A percentile compares a stretch with the other conserved stretches of the same genome.
These are phyloP conservation scores for Indicator indicator DNA, from an alignment of 2,113 vertebrate species.

Conservation along the genomic window DNA sequence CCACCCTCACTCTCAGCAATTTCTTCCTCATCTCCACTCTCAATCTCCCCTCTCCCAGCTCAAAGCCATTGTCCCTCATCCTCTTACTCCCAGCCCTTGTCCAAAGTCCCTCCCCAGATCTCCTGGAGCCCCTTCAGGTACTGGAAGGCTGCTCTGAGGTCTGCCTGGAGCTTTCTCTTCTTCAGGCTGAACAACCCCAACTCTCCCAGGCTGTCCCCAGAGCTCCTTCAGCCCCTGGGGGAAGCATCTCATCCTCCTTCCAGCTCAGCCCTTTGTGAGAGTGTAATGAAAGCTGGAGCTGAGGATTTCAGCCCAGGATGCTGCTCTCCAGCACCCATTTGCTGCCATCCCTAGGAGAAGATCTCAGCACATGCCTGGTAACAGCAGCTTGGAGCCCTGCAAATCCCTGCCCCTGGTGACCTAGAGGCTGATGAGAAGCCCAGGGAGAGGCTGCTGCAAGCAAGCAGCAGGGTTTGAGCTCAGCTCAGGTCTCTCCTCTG, in stretches of 20 bases:
- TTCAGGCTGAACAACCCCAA: too few relatives aligned
- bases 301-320: not conserved
- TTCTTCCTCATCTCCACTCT: too few relatives aligned
- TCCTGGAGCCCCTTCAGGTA: too few relatives aligned
- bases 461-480: not conserved
- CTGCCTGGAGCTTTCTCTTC: too few relatives aligned
- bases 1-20: too few relatives aligned
- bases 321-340: not conserved
- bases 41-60: too few relatives aligned
- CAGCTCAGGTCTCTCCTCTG: not conserved
- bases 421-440: fast-evolving
- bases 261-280: not conserved
- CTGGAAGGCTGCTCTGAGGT: too few relatives aligned
- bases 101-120: too few relatives aligned
- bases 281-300: slow-evolving; percentile 6
- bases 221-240: not conserved
- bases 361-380: not conserved
- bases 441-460: not conserved
- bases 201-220: too few relatives aligned
- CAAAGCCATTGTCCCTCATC: too few relatives aligned
- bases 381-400: not conserved
- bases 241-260: not conserved
- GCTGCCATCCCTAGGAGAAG: not conserved
- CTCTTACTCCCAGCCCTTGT: too few relatives aligned
- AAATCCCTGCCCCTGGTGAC: not conserved